phyloP scores from a whole-genome alignment of 64 coral and sea anemone genomes.

The Cladopsammia gracilis region DNA sequence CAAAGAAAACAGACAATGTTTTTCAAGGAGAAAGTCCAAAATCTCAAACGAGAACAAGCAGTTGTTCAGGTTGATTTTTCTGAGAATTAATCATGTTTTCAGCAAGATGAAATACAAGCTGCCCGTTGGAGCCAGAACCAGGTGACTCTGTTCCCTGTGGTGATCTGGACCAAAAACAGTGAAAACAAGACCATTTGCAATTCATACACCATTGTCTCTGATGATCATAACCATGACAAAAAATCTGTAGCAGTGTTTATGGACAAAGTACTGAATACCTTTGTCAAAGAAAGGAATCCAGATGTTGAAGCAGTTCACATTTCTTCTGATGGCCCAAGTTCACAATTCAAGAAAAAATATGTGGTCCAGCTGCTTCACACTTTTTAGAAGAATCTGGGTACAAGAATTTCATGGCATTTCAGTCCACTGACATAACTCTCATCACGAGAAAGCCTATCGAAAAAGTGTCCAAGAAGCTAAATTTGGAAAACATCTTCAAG shows the following conservation, averaged over 20 bases:
- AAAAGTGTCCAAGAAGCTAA: neutral
- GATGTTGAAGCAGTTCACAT: constrained; percentile 29
- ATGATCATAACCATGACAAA: constrained; percentile 61
- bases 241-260: constrained; percentile 57
- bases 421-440: neutral
- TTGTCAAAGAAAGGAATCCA: constrained; percentile 39
- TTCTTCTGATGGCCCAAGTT: constrained; percentile 59
- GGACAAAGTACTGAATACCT: constrained; percentile 21
- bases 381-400: constrained; percentile 23
- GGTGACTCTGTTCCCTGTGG: constrained; percentile 57
- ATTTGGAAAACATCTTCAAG: constrained; percentile 7
- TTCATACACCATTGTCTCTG: constrained; percentile 44
- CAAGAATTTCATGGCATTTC: constrained; percentile 52
- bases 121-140: constrained; percentile 63
- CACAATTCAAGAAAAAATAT: constrained; percentile 75
- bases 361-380: constrained; percentile 25
- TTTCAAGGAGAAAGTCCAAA: constrained; percentile 53
- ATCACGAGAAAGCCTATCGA: constrained; percentile 9
- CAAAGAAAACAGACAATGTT: constrained; percentile 62
- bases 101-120: constrained; percentile 67
- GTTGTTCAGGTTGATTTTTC: constrained; percentile 68
- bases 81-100: constrained; percentile 69
- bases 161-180: constrained; percentile 37
- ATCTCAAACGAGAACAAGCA: constrained; percentile 33
- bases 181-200: constrained; percentile 31